These are phyloP conservation scores for Hydrochoerus hydrochaeris DNA, from an alignment of 2,113 vertebrate species.

Conservation along the genomic window DNA sequence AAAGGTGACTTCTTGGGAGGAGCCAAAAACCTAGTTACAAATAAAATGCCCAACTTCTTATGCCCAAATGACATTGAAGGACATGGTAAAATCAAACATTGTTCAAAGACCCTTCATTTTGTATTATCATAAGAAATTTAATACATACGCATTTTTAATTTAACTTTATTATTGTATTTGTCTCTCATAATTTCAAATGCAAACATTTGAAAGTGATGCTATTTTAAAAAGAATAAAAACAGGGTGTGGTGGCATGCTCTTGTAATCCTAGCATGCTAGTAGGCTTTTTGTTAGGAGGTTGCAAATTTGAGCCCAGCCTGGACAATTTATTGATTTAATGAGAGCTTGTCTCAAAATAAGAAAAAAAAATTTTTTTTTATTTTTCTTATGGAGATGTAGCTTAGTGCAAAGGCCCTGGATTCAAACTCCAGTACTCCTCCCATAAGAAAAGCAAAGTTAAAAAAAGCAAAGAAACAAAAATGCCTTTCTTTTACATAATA, in stretches of 20 bases:
- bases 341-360: neutral
- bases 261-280: neutral
- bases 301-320: neutral
- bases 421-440: neutral
- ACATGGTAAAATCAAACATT: neutral
- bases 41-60: neutral
- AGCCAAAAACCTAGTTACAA: neutral
- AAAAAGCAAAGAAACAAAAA: neutral
- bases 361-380: too few relatives aligned
- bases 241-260: neutral
- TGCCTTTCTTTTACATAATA: neutral
- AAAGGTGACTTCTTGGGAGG: neutral
- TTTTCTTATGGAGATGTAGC: neutral
- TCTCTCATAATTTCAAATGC: constrained; percentile 15
- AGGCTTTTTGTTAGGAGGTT: neutral
- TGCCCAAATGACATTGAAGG: neutral
- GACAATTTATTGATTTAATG: neutral
- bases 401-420: neutral
- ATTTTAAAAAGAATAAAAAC: neutral
- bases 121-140: neutral
- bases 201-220: neutral
- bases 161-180: neutral
- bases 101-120: neutral
- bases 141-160: constrained; percentile 1
- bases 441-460: neutral